A percentile compares a stretch with the other conserved stretches of the same genome.
Evolutionary conservation across 2,113 vertebrate genomes (phyloP).

Genomic region (Piaya cayana): DNA sequence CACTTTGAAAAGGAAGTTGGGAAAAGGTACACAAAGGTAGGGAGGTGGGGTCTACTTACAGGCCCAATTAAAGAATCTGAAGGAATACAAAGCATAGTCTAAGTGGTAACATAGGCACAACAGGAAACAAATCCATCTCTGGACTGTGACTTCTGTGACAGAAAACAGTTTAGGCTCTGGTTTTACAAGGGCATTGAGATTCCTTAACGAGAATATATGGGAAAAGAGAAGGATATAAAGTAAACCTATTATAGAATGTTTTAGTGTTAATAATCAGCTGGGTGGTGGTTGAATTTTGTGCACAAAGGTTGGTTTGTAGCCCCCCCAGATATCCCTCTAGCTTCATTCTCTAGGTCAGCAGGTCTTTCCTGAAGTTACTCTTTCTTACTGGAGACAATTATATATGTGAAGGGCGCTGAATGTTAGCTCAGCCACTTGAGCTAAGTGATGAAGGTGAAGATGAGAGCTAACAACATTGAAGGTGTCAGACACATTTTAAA

Average conservation of each 20-base stretch:
- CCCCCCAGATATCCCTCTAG: not conserved
- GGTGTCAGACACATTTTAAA: not conserved
- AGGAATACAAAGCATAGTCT: not conserved
- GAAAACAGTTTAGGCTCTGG: constrained; percentile 18
- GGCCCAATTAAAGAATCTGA: constrained; percentile 27
- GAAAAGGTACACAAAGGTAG: not conserved
- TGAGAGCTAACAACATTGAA: not conserved
- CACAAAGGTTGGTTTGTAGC: not conserved
- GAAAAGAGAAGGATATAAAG: constrained; percentile 6
- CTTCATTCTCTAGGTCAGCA: not conserved
- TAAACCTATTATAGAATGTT: not conserved
- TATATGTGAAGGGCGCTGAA: not conserved
- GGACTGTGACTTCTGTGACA: constrained; percentile 28
- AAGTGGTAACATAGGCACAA: not conserved
- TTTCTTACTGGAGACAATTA: not conserved
- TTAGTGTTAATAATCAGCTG: not conserved
- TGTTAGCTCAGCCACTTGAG: not conserved
- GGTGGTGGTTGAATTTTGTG: not conserved
- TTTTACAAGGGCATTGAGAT: constrained; percentile 20
- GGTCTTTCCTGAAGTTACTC: not conserved
- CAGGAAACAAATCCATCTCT: constrained; percentile 17
- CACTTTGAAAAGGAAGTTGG: not conserved
- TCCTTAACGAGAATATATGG: not conserved
- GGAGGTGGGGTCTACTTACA: not conserved
- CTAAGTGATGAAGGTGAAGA: not conserved